Base-by-base conservation (phyloP, 2,113 vertebrate species). In the Sus scrofa region DNA sequence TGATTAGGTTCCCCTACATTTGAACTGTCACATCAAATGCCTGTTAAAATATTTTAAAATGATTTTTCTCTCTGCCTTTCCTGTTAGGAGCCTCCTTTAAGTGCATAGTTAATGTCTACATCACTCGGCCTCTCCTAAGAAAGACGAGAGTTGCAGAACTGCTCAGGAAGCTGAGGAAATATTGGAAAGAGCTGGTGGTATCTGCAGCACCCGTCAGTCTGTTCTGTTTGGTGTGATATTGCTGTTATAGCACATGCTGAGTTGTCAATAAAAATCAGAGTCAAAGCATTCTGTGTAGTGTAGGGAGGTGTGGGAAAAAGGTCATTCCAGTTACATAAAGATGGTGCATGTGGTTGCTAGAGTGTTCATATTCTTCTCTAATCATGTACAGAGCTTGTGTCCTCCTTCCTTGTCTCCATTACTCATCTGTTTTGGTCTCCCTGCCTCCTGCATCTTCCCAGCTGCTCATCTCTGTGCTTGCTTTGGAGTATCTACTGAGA, bases 191-290 rank as follows among this genome's bases (percentile, higher is more conserved):
- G 44, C 1, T 6, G 26, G 32, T 71, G 52, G 5, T 86, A 56
- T 70, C 70, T 52, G 16, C 34, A 24, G 68, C 60, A 7, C 27
- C 27, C 68, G 68, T 68, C 77, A 78, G 4, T 93, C 94, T 90
- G 62, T 68, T 73, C 50, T 16, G 3, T 78, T 58, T 54, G 7
- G 19, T 27, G 32, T 79, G 54, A n/a, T 90, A 88, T 8, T 56
- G 67, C 58, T 37, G 65, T 60, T 62, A 39, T 12, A 67, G 30
- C 44, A 44, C 83, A 68, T 39, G 84, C 62, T 83, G n/a, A 54
- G 27, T 65, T 70, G 63, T 88, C 85, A 91, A 20, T 89, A 84
- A 92, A 93, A 85, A 77, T 92, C 86, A n/a, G 27, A 96, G n/a
- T 22, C 70, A 75, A 77, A 26, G 7, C 37, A 16, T 32, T 85